These are phyloP conservation scores for Phalloptychus januarius DNA, from an alignment of 2,797 vertebrate species.

Conservation along the genomic window DNA sequence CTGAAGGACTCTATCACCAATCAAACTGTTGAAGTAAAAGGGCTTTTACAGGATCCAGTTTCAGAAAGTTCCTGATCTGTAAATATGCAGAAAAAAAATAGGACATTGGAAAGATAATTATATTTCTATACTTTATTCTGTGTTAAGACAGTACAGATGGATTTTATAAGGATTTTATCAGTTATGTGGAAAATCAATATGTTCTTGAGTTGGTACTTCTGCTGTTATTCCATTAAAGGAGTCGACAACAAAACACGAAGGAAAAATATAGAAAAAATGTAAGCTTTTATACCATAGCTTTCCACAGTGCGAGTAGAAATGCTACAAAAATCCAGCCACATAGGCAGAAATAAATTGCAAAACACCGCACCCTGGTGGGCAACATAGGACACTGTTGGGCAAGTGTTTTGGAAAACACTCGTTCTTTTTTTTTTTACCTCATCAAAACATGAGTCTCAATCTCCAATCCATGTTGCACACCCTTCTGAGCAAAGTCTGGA, in stretches of 20 bases:
- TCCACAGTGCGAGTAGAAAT: not conserved
- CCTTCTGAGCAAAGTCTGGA: too few species aligned
- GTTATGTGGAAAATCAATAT: not conserved
- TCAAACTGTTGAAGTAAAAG: not conserved
- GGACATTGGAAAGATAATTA: not conserved
- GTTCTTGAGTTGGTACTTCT: not conserved
- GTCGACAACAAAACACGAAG: not conserved
- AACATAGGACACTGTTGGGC: not conserved
- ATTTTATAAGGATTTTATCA: not conserved
- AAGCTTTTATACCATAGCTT: not conserved
- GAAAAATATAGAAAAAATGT: not conserved
- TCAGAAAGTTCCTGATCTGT: not conserved
- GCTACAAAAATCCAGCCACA: not conserved
- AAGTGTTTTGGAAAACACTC: too few species aligned
- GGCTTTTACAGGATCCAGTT: too few species aligned
- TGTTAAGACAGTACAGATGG: not conserved
- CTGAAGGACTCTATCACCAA: conserved; percentile 6
- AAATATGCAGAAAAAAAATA: not conserved
- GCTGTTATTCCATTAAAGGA: not conserved
- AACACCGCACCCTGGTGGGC: not conserved
- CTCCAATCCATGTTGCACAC: too few species aligned
- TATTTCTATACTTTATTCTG: not conserved
- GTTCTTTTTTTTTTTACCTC: too few species aligned
- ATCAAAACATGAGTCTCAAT: too few species aligned
- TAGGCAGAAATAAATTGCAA: not conserved